Percentiles rank a stretch among this genome's conserved stretches.
phyloP scores from a whole-genome alignment of 2,888 invertebrate genomes.

The Eupithecia pulchellata region DNA sequence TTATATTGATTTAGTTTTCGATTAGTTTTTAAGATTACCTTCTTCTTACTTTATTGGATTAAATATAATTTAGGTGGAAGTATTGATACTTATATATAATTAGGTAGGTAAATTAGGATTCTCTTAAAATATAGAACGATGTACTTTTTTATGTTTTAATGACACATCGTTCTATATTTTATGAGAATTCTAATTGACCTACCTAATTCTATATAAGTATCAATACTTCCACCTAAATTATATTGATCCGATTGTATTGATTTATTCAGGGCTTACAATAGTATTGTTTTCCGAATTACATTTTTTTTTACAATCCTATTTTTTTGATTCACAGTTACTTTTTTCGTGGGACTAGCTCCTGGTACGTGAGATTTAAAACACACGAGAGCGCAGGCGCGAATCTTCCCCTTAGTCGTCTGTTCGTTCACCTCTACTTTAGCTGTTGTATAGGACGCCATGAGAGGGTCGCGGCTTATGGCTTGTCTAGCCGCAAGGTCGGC shows the following conservation, averaged over 20 bases:
- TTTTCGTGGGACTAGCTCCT: neutral
- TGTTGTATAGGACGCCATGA: constrained; percentile 25
- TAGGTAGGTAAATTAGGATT: neutral
- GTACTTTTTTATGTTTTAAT: no score
- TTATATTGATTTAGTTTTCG: neutral
- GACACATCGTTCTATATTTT: no score
- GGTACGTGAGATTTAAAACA: constrained; percentile 37
- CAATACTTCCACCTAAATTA: neutral
- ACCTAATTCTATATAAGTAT: neutral
- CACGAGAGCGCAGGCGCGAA: constrained; percentile 43
- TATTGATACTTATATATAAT: neutral
- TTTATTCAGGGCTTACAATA: neutral
- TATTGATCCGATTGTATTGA: neutral
- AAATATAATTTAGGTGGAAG: no score
- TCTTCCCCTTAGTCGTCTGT: constrained; percentile 47
- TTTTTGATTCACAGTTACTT: neutral
- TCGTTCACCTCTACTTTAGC: constrained; percentile 49
- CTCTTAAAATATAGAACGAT: no score
- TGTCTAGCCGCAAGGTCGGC: constrained; percentile 33
- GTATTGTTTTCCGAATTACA: no score
- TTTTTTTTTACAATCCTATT: neutral
- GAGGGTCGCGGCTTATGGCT: constrained; percentile 28
- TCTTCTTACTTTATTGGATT: no score
- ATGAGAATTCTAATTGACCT: neutral
- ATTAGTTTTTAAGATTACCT: no score